phyloP scores from a whole-genome alignment of 1,140 invertebrate species.

The Notospermus geniculatus region DNA sequence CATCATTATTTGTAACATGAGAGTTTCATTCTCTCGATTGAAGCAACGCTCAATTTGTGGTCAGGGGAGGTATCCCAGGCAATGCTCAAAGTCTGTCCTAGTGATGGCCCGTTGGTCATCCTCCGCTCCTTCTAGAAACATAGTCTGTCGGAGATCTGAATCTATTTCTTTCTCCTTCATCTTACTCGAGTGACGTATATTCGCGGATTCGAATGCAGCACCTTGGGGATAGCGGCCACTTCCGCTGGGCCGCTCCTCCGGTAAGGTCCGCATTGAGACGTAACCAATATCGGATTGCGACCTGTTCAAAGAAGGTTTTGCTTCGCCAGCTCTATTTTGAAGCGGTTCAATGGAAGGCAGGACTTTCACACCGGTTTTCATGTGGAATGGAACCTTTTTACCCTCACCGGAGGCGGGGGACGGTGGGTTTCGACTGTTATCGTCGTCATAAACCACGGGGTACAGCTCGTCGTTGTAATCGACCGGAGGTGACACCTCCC shows the following conservation, averaged over 20 bases:
- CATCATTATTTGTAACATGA: too few species aligned
- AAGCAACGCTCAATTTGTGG: background rate
- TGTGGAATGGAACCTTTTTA: background rate
- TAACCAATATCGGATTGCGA: slow-evolving; percentile 4
- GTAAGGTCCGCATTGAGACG: background rate
- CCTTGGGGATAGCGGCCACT: background rate
- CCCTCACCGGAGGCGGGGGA: background rate
- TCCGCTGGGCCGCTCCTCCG: background rate
- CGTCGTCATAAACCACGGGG: background rate
- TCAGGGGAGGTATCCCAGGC: slow-evolving; percentile 7
- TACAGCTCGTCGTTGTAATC: background rate
- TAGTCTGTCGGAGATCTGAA: background rate
- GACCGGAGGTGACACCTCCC: background rate
- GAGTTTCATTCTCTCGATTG: too few species aligned
- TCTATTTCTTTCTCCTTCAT: slow-evolving; percentile 1
- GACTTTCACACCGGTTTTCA: slow-evolving; percentile 2
- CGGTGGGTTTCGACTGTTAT: background rate
- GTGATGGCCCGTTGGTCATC: background rate
- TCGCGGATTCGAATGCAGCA: background rate
- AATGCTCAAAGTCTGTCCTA: background rate
- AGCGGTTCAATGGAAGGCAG: background rate
- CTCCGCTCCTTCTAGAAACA: background rate
- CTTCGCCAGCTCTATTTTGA: background rate
- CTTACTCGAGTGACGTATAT: background rate
- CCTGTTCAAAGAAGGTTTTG: background rate